A percentile compares a stretch with the other conserved stretches of the same genome.
phyloP scores from a whole-genome alignment of 1,140 invertebrate genomes.

The Phocides pigmalion region DNA sequence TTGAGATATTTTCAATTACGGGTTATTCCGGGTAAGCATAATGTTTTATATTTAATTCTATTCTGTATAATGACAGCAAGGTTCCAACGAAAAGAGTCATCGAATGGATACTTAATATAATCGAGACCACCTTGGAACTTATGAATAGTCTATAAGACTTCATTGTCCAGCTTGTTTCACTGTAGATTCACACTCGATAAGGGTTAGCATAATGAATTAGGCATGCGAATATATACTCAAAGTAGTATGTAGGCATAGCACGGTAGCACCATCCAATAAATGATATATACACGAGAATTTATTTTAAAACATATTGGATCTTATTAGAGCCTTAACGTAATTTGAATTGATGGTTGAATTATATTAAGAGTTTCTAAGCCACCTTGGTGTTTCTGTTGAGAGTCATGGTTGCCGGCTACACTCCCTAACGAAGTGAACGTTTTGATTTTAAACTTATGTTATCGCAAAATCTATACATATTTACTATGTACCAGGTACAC shows the following conservation, averaged over 20 bases:
- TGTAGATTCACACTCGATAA: conserved; percentile 8
- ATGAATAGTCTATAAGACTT: conserved; percentile 19
- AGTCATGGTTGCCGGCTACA: no score
- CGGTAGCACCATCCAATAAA: background rate
- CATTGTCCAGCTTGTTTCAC: conserved; percentile 2
- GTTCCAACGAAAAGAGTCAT: background rate
- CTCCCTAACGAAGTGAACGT: no score
- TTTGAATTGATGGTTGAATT: no score
- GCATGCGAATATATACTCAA: background rate
- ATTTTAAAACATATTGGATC: background rate
- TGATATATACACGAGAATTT: background rate
- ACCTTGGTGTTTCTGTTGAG: no score
- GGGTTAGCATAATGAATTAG: conserved; percentile 11
- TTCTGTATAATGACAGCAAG: background rate
- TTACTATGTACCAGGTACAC: no score
- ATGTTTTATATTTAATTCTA: background rate
- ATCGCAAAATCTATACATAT: no score
- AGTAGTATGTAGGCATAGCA: no score
- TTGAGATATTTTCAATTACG: no score
- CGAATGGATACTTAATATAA: background rate
- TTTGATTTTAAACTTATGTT: no score
- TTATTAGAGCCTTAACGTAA: no score
- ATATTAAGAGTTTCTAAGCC: no score
- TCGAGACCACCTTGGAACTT: conserved; percentile 9
- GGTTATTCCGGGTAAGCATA: no score